These are phyloP conservation scores for Physella acuta DNA, from an alignment of 1,140 invertebrate genomes.

Conservation along the genomic window DNA sequence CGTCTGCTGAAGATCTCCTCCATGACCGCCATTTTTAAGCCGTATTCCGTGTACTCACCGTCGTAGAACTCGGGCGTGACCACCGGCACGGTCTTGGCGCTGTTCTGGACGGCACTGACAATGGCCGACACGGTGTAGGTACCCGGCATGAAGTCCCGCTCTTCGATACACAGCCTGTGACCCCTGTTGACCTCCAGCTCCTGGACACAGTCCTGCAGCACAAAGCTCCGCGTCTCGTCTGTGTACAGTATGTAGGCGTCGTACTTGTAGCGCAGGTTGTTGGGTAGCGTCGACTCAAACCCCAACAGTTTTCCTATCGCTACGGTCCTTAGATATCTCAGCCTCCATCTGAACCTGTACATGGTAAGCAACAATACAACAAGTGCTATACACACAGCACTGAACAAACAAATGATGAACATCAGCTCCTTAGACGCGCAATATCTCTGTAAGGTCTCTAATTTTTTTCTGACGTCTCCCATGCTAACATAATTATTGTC, in stretches of 20 bases:
- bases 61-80: conserved; percentile 55
- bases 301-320: background rate
- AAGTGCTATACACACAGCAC: background rate
- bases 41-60: background rate
- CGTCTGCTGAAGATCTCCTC: background rate
- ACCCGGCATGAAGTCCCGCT: conserved; percentile 40
- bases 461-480: background rate
- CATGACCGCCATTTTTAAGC: conserved; percentile 11
- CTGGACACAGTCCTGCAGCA: conserved; percentile 20
- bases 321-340: background rate
- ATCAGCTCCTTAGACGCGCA: background rate
- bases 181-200: conserved; percentile 27
- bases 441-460: background rate
- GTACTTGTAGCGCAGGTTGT: background rate
- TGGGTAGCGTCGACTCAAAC: background rate
- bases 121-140: conserved; percentile 65
- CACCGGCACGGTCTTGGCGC: conserved; percentile 66
- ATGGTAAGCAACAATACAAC: background rate
- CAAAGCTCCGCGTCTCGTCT: conserved; percentile 25
- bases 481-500: too few species aligned
- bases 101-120: conserved; percentile 65
- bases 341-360: background rate
- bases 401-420: background rate
- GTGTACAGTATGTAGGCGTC: conserved; percentile 34
- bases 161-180: conserved; percentile 34